These are phyloP conservation scores for Diacarnus erythraeanus DNA, from an alignment of 37 sponge, comb jelly and placozoan species.

Conservation along the genomic window DNA sequence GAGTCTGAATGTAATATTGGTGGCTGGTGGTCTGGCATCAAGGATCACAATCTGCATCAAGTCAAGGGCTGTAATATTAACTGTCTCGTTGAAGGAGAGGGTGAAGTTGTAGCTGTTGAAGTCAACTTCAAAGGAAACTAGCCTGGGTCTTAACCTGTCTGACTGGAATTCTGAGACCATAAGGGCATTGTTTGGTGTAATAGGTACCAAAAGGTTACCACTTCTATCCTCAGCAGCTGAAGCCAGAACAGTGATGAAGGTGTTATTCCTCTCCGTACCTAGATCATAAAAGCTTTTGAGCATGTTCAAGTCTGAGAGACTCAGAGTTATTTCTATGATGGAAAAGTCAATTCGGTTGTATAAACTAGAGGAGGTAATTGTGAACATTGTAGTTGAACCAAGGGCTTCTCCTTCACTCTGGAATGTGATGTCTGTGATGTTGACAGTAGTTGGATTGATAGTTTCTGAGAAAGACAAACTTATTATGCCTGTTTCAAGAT, in stretches of 20 bases:
- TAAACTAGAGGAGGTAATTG: constrained; percentile 53
- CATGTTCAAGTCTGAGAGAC: constrained; percentile 71
- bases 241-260: constrained; percentile 58
- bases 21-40: constrained; percentile 10
- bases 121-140: constrained; percentile 67
- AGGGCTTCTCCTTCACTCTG: constrained; percentile 45
- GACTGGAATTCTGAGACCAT: constrained; percentile 22
- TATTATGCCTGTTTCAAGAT: constrained; percentile 56
- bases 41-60: constrained; percentile 53
- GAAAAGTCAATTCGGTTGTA: constrained; percentile 59
- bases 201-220: constrained; percentile 52
- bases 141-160: constrained; percentile 65
- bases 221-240: constrained; percentile 73
- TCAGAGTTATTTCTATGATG: constrained; percentile 46
- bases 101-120: constrained; percentile 64
- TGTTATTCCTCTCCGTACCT: constrained; percentile 59
- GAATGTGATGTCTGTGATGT: constrained; percentile 75
- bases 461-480: constrained; percentile 85
- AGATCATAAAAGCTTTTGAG: constrained; percentile 68
- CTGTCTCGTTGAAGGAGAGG: constrained; percentile 86
- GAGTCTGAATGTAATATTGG: constrained; percentile 52
- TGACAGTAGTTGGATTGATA: constrained; percentile 62
- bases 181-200: constrained; percentile 42
- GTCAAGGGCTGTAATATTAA: constrained; percentile 76
- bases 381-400: constrained; percentile 18